Conservation (phyloP, 2,888 invertebrate species). For the Orthonevra nobilis region DNA sequence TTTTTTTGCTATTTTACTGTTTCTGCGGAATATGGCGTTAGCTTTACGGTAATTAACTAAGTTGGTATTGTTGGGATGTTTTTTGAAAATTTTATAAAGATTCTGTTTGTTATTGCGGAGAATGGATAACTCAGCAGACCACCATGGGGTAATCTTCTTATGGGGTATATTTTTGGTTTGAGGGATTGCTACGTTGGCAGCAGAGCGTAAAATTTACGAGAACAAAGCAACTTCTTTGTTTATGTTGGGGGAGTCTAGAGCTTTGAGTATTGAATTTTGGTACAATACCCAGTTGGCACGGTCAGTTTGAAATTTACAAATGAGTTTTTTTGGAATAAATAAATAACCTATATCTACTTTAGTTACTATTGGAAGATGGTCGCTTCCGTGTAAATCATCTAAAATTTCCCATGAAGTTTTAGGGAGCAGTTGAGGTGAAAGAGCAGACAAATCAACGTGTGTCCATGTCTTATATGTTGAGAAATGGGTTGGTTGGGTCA, state of each 20-base stretch:
- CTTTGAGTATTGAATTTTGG: background rate
- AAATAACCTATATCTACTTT: background rate
- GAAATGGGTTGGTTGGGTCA: slow-evolving; percentile 33
- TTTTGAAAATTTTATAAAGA: background rate
- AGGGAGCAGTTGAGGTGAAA: slow-evolving; percentile 14
- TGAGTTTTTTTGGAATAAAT: background rate
- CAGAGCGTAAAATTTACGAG: background rate
- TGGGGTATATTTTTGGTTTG: background rate
- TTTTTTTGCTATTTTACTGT: background rate
- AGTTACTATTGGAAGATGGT: slow-evolving; percentile 1
- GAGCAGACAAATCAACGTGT: slow-evolving; percentile 12
- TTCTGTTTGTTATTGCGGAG: background rate
- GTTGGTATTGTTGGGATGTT: background rate
- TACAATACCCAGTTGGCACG: background rate
- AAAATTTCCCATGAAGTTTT: background rate
- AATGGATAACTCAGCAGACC: background rate
- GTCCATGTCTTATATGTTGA: slow-evolving; percentile 28
- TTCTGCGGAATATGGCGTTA: background rate
- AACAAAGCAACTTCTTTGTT: background rate
- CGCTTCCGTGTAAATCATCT: slow-evolving; percentile 22
- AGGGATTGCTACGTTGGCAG: background rate
- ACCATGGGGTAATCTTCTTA: slow-evolving; percentile 6
- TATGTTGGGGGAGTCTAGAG: background rate
- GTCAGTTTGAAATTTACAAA: background rate
- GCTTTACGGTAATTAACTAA: background rate